These are phyloP conservation scores for Palythoa caribaeorum DNA, from an alignment of 92 coral and sea anemone species.

Conservation along the genomic window DNA sequence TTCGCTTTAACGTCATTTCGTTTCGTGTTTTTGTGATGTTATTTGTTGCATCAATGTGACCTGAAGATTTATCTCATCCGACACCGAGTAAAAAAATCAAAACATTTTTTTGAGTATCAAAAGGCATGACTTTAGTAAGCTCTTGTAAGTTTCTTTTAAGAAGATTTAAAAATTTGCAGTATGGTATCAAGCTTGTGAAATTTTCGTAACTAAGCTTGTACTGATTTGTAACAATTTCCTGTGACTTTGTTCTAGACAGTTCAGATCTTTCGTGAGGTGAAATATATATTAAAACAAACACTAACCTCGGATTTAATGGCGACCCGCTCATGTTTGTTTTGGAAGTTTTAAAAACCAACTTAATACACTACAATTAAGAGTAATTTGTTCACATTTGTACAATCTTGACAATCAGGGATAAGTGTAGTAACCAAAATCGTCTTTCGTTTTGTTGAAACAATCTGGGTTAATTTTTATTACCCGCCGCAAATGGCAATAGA, in stretches of 20 bases:
- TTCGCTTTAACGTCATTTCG: no score
- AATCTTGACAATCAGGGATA: background rate
- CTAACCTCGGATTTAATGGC: conserved; percentile 20
- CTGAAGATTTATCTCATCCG: background rate
- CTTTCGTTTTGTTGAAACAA: background rate
- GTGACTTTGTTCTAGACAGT: conserved; percentile 23
- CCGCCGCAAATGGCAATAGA: background rate
- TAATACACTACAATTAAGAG: conserved; percentile 21
- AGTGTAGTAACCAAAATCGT: background rate
- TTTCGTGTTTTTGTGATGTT: background rate
- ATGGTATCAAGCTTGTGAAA: conserved; percentile 16
- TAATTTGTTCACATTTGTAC: conserved; percentile 29
- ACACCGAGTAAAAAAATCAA: background rate
- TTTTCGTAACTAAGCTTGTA: background rate
- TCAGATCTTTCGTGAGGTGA: background rate
- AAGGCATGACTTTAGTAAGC: conserved; percentile 1
- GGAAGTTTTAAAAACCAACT: conserved; percentile 12
- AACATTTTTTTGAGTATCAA: background rate
- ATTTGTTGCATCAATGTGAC: background rate
- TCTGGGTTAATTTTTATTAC: background rate
- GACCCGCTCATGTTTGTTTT: conserved; percentile 28
- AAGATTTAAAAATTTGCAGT: background rate
- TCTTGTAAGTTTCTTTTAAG: background rate
- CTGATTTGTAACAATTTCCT: conserved; percentile 15
- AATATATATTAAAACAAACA: conserved; percentile 11